Conservation (phyloP, 2,797 vertebrate genomes). For the Enteromius unitaeniatus region DNA sequence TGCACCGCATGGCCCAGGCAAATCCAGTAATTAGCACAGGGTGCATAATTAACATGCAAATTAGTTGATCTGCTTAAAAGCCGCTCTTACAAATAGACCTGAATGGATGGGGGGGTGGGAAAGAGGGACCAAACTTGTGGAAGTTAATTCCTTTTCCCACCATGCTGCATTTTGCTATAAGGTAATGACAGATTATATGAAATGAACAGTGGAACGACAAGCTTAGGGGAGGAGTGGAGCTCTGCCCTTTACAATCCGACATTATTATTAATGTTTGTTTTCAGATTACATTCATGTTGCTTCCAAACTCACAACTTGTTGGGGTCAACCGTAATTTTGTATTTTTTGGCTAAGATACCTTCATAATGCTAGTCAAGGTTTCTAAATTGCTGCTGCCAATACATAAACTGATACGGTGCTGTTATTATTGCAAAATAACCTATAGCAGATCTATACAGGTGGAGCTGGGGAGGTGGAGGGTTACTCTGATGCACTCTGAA, state of each 20-base stretch:
- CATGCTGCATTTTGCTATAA: constrained; percentile 68
- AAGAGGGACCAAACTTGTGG: constrained; percentile 61
- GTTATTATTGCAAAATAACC: too few species aligned
- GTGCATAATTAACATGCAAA: constrained; percentile 87
- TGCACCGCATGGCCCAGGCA: constrained; percentile 68
- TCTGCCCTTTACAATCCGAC: neutral
- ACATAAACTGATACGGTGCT: too few species aligned
- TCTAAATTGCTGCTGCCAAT: neutral
- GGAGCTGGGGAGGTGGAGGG: too few species aligned
- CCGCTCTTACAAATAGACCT: constrained; percentile 71
- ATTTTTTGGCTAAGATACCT: neutral
- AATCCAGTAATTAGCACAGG: constrained; percentile 83
- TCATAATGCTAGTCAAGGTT: neutral
- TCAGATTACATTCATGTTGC: constrained; percentile 5
- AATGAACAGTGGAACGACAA: neutral
- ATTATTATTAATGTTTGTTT: constrained; percentile 13
- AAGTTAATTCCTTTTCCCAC: constrained; percentile 31
- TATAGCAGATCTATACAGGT: too few species aligned
- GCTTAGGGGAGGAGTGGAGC: constrained; percentile 6
- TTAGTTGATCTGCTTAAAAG: constrained; percentile 84
- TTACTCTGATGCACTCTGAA: too few species aligned
- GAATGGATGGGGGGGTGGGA: constrained; percentile 66
- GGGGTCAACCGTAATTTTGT: neutral
- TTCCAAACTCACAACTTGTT: neutral
- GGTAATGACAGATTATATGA: constrained; percentile 55